Base-by-base conservation (phyloP, 2,797 vertebrate species). In the Oreonectes daqikongensis region DNA sequence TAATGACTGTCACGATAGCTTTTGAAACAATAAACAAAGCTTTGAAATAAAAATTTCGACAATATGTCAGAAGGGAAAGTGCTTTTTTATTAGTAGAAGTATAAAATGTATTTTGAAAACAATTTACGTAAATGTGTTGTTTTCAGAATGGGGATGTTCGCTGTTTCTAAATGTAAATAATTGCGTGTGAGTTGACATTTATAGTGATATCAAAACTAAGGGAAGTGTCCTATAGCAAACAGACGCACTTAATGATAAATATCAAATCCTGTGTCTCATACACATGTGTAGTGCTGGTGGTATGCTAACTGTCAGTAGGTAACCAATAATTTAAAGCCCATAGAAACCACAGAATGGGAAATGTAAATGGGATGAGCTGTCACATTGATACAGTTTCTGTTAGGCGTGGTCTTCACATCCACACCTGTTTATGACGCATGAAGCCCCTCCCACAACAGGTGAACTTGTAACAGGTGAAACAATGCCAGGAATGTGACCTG, bases 401-500 rank as follows among this genome's bases (percentile, higher is more conserved):
- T 82, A 68, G 78, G 83, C 12, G 75, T 64, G 72, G 69, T 71
- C 48, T 78, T 79, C 78, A 26, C 68, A 60, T 15, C 48, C 71
- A 82, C 81, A 82, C 72, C 77, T 61, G 20, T 77, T 50, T 42
- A 77, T 42, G 38, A 65, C 61, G 32, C 32, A 14, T 0, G n/a
- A 40, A 38, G 74, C 65, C 65, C 74, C 74, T 2, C 74, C 74
- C 65, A 48, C 42, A 59, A 74, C 69, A 81, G 68, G 73, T 71
- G 69, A 67, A 63, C 64, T 73, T 22, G 50, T 50, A 69, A 30
- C 63, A 66, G 44, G 70, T 66, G 71, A 32, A 65, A 28, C 53
- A 30, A 69, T 69, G 55, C 69, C 28, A 64, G 81, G 75, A 80
- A 76, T 80, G 80, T 65, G 69, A 28, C 22, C 72, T 50, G 44